Conservation (phyloP, 2,888 invertebrate genomes). For the Gasteruption jaculator region DNA sequence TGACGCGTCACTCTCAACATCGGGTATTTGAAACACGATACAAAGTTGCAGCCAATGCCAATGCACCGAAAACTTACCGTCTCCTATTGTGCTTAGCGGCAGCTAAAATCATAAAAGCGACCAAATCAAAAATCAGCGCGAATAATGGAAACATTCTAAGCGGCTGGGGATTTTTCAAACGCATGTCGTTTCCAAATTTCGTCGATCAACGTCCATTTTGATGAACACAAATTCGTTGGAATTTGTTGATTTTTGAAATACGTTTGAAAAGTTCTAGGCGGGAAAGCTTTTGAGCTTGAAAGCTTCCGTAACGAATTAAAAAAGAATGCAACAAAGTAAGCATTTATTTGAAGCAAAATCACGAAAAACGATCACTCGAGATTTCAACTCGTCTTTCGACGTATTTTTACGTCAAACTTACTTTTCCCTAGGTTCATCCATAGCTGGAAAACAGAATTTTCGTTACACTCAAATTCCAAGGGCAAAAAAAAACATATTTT, state of each 20-base stretch:
- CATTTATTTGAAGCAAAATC: conserved; percentile 8
- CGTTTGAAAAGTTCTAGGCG: too few species aligned
- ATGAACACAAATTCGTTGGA: too few species aligned
- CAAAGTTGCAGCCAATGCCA: too few species aligned
- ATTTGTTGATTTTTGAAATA: too few species aligned
- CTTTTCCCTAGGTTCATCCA: conserved; percentile 94
- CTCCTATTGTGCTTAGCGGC: conserved; percentile 35
- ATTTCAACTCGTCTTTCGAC: too few species aligned
- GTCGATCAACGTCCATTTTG: too few species aligned
- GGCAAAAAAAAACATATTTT: conserved; percentile 6
- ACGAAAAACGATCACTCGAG: conserved; percentile 6
- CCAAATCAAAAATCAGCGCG: conserved; percentile 5
- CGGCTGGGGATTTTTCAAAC: too few species aligned
- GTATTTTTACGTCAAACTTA: conserved; percentile 60
- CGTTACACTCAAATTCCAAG: conserved; percentile 50
- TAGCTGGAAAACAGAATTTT: conserved; percentile 67
- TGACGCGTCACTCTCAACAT: too few species aligned
- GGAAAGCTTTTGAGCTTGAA: too few species aligned
- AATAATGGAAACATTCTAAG: conserved; percentile 14
- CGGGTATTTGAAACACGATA: too few species aligned
- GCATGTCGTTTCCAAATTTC: too few species aligned
- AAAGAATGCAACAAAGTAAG: background rate
- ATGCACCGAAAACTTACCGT: conserved; percentile 35
- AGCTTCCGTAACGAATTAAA: background rate
- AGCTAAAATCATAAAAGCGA: conserved; percentile 41